Evolutionary conservation across 2,113 vertebrate genomes (phyloP).

Genomic region (Brienomyrus brachyistius): DNA sequence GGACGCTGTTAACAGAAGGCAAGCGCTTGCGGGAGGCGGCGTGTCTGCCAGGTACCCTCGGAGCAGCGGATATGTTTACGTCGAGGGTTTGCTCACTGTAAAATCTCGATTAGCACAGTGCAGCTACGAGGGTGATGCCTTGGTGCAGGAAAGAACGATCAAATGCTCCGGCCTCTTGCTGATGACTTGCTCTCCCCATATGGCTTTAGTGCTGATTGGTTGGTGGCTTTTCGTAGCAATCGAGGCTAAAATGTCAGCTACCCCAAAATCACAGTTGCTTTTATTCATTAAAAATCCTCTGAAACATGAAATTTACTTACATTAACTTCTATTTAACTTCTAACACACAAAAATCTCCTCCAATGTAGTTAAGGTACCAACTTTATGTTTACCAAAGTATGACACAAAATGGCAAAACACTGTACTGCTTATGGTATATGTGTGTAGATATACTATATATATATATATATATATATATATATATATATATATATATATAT

Average conservation of each 20-base stretch:
- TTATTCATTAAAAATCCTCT: not conserved
- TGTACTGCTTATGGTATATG: too few species aligned
- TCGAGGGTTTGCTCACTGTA: too few species aligned
- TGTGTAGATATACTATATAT: not conserved
- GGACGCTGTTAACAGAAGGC: constrained; percentile 8
- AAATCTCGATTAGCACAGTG: not conserved
- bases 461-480: not conserved
- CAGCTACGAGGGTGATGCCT: too few species aligned
- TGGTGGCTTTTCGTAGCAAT: not conserved
- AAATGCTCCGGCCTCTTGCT: not conserved
- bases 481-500: not conserved
- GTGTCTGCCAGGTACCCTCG: not conserved
- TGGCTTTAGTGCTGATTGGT: not conserved
- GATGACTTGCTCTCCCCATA: not conserved
- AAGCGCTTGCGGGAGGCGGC: not conserved
- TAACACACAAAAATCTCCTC: not conserved
- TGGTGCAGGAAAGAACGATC: not conserved
- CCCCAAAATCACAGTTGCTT: not conserved
- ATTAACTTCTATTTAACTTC: not conserved
- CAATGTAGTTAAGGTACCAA: not conserved
- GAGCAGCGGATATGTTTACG: not conserved
- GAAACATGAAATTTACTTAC: not conserved
- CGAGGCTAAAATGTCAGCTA: not conserved
- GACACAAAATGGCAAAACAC: not conserved
- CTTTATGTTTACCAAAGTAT: not conserved